A percentile compares a stretch with the other conserved stretches of the same genome.
These are phyloP conservation scores for Hestina assimilis DNA, from an alignment of 1,140 invertebrate genomes.

Conservation along the genomic window DNA sequence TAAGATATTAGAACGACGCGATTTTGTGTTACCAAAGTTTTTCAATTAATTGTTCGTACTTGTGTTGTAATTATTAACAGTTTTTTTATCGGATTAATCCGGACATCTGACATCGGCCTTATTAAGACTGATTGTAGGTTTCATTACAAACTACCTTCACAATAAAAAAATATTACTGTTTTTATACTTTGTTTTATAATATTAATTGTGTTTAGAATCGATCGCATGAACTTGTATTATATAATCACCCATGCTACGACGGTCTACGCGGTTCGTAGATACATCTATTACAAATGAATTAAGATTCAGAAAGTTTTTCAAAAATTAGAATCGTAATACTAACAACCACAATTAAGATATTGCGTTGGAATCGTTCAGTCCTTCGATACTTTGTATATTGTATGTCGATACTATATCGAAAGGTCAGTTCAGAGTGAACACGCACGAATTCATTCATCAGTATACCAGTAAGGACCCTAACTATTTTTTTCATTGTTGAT, in stretches of 20 bases:
- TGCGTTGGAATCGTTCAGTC: background rate
- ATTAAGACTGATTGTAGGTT: background rate
- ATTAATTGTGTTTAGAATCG: no score
- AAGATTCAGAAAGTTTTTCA: background rate
- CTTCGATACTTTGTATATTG: background rate
- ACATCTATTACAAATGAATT: background rate
- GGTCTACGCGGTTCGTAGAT: slow-evolving; percentile 45
- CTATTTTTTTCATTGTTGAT: background rate
- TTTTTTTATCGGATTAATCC: slow-evolving; percentile 2
- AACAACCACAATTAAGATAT: background rate
- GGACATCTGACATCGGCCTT: slow-evolving; percentile 1
- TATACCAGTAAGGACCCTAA: background rate
- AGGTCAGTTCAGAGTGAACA: slow-evolving; percentile 15
- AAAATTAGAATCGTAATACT: background rate
- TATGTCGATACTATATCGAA: slow-evolving; percentile 1
- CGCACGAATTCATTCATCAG: slow-evolving; percentile 4
- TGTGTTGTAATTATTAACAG: slow-evolving; percentile 50
- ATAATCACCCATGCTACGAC: slow-evolving; percentile 31
- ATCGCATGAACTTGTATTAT: background rate
- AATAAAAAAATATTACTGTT: background rate
- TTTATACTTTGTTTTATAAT: background rate
- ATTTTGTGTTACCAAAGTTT: slow-evolving; percentile 46
- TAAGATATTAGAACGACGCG: slow-evolving; percentile 58
- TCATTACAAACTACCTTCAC: slow-evolving; percentile 8
- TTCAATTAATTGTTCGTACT: slow-evolving; percentile 44